These are phyloP conservation scores for Bothrops jararaca DNA, from an alignment of 2,113 vertebrate species.

Conservation along the genomic window DNA sequence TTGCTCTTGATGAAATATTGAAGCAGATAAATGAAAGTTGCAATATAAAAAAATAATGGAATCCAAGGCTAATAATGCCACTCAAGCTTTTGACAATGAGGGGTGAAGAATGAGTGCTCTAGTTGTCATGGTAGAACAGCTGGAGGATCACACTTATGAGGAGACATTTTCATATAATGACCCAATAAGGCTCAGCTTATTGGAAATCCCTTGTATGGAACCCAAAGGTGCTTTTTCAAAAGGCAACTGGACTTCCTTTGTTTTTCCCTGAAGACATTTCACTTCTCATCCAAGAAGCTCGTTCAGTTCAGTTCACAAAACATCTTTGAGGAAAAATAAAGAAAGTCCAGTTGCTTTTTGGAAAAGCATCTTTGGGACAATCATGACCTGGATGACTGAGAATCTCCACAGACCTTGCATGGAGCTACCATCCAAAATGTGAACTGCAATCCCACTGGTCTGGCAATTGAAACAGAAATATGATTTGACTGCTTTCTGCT, in stretches of 20 bases:
- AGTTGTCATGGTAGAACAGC: background rate
- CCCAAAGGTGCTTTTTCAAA: background rate
- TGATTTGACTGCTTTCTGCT: background rate
- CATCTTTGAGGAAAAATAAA: background rate
- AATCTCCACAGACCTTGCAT: background rate
- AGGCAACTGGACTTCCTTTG: background rate
- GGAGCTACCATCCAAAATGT: background rate
- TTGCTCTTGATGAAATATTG: constrained; percentile 43
- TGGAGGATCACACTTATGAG: constrained; percentile 26
- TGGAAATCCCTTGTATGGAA: constrained; percentile 11
- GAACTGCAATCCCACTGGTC: background rate
- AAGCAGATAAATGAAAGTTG: constrained; percentile 29
- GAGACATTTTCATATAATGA: constrained; percentile 46
- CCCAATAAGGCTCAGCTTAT: constrained; percentile 8
- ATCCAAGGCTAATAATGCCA: constrained; percentile 32
- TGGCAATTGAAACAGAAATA: background rate
- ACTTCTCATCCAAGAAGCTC: background rate
- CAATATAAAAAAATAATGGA: constrained; percentile 2
- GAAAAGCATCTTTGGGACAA: background rate
- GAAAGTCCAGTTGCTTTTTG: background rate
- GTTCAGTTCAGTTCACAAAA: background rate
- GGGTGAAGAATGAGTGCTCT: background rate
- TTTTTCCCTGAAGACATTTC: background rate
- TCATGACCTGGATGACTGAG: background rate
- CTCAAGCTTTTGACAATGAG: constrained; percentile 19